Evolutionary conservation across 2,113 vertebrate species (phyloP), one percentile per base, ranked within the genome.

Genomic region (Trichomycterus rosablanca): DNA sequence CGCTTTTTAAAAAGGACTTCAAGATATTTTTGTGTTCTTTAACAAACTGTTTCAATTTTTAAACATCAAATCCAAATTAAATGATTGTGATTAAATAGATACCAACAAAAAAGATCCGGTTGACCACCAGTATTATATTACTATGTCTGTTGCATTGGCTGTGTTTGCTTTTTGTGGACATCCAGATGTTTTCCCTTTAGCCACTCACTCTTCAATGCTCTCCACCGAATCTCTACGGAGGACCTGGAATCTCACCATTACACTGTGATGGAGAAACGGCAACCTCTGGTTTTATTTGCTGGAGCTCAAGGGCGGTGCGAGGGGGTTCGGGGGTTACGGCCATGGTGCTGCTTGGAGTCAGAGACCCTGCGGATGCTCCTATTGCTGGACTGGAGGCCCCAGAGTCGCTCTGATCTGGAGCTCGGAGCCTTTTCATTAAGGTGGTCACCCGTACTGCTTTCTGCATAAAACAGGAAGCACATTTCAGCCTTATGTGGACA

Each of bases 371-470:
- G 3, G 79, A 64, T 24, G 86, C 77, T 1, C 84, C 84, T 0
- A 81, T 48, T 30, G 80, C 77, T 5, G 76, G 74, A 72, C 78
- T 66, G 19, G 78, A 42, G 50, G 75, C 80, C 46, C 81, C 80
- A 0, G 81, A 63, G 24, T 89, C 87, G 0, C 89, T 84, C 75
- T 92, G 93, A 69, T 98, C 94, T 0, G 93, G 89, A 0, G 92
- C 93, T 50, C 94, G 83, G 40, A 97, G 91, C 48, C 93, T 89
- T 76, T 97, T 97, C 95, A 98, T 98, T 70, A 98, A 88, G 10
- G 95, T 98, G 67, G 95, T 98, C 63, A 98, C 94, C 75, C 95
- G 82, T 15, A 97, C 93, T 10, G 95, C 94, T 88, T 98, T 98
- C 95, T 98, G 84, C 28, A 49, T 74, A 45, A 7, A 59, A 9